Percentiles rank a stretch among this genome's conserved stretches.
phyloP scores from a whole-genome alignment of 1,140 invertebrate genomes.

The Papilio glaucus region DNA sequence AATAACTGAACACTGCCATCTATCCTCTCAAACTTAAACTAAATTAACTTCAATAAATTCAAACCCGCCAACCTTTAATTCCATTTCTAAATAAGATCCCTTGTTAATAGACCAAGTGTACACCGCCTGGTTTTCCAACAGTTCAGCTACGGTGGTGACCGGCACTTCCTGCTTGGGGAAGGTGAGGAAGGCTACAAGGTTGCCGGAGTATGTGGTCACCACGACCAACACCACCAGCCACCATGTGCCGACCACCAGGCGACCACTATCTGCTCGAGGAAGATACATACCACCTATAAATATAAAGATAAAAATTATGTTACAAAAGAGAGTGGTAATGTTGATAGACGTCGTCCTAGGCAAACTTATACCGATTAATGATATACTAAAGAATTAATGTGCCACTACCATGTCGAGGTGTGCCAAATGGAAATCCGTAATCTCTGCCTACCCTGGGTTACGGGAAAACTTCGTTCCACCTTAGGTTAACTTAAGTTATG shows the following conservation, averaged over 20 bases:
- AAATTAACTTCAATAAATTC: neutral
- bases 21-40: neutral
- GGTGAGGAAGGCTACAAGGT: slow-evolving; percentile 96
- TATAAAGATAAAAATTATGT: no score
- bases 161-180: slow-evolving; percentile 93
- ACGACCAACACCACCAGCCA: slow-evolving; percentile 96
- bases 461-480: no score
- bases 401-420: no score
- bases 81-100: slow-evolving; percentile 89
- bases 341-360: no score
- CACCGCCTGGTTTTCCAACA: slow-evolving; percentile 85
- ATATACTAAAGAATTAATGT: no score
- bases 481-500: no score
- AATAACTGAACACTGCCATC: neutral
- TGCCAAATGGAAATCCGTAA: no score
- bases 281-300: slow-evolving; percentile 91
- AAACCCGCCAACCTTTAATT: slow-evolving; percentile 83
- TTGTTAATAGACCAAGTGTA: slow-evolving; percentile 90
- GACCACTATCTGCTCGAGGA: slow-evolving; percentile 92
- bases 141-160: slow-evolving; percentile 89
- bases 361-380: no score
- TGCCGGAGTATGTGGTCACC: slow-evolving; percentile 96
- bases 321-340: no score
- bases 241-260: slow-evolving; percentile 95
- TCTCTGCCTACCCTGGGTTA: no score